phyloP scores from a whole-genome alignment of 2,797 vertebrate genomes.

The Takifugu rubripes region DNA sequence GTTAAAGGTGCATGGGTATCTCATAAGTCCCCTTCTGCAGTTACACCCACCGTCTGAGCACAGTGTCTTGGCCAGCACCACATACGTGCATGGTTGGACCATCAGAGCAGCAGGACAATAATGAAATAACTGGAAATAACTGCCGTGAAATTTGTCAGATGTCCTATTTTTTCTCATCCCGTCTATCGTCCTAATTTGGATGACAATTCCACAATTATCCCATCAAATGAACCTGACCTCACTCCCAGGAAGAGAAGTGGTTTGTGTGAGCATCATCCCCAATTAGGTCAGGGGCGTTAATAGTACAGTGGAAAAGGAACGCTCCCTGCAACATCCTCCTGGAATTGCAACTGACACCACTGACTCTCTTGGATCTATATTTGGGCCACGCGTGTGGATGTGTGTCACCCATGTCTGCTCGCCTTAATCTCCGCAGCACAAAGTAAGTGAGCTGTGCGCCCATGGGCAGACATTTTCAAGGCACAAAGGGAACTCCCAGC shows the following conservation, averaged over 20 bases:
- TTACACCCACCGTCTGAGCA: conserved; percentile 3
- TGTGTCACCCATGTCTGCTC: conserved; percentile 73
- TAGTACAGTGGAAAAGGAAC: conserved; percentile 63
- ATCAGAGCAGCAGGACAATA: conserved; percentile 11
- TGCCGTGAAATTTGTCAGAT: conserved; percentile 61
- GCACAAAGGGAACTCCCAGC: conserved; percentile 69
- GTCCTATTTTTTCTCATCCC: conserved; percentile 61
- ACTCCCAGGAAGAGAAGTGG: conserved; percentile 47
- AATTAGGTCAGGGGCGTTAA: conserved; percentile 76
- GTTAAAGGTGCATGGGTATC: conserved; percentile 44
- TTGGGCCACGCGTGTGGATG: conserved; percentile 73
- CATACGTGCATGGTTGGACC: neutral
- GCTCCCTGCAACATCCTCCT: conserved; percentile 68
- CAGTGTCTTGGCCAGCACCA: conserved; percentile 3
- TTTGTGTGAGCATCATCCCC: conserved; percentile 61
- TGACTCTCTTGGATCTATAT: conserved; percentile 74
- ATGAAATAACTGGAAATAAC: conserved; percentile 36
- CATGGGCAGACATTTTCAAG: conserved; percentile 64
- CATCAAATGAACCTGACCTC: conserved; percentile 74
- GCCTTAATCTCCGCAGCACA: conserved; percentile 42
- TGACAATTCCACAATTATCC: conserved; percentile 68
- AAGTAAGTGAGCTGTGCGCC: conserved; percentile 63
- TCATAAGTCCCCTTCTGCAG: conserved; percentile 21
- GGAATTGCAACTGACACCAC: conserved; percentile 71
- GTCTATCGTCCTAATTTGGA: conserved; percentile 71